These are phyloP conservation scores for Ursus arctos DNA, from an alignment of 2,113 vertebrate species.

Conservation along the genomic window DNA sequence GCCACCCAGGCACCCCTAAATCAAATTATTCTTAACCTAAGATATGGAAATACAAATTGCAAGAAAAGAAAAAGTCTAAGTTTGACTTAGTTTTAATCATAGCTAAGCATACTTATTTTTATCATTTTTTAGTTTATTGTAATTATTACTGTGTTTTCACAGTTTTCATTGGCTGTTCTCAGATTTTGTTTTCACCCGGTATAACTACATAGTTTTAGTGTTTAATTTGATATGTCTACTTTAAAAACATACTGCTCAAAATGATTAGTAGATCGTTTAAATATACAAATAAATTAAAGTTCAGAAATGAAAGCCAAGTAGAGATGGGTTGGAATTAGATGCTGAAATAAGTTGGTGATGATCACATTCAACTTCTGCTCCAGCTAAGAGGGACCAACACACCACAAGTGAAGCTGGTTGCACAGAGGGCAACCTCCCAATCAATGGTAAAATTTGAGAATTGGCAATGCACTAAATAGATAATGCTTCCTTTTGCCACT, in stretches of 20 bases:
- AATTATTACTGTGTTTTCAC: not conserved
- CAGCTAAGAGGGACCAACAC: not conserved
- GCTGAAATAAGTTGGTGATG: not conserved
- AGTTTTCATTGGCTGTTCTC: not conserved
- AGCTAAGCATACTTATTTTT: not conserved
- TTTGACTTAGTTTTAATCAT: not conserved
- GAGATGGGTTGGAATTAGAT: not conserved
- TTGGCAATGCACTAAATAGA: not conserved
- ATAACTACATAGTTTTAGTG: not conserved
- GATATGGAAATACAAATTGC: not conserved
- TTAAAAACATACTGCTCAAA: not conserved
- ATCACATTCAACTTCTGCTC: not conserved
- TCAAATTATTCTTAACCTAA: not conserved
- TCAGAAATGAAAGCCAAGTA: not conserved
- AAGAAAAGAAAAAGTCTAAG: not conserved
- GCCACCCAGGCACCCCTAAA: not conserved
- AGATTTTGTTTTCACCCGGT: not conserved
- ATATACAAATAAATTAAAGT: not conserved
- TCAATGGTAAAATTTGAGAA: not conserved
- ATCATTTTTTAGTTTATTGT: not conserved
- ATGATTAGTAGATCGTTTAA: conserved; percentile 29
- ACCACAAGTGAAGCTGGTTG: not conserved
- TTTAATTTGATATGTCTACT: not conserved
- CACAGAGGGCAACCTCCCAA: not conserved
- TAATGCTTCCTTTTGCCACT: not conserved